These are phyloP conservation scores for Ciconia boyciana DNA, from an alignment of 2,113 vertebrate species.

Conservation along the genomic window DNA sequence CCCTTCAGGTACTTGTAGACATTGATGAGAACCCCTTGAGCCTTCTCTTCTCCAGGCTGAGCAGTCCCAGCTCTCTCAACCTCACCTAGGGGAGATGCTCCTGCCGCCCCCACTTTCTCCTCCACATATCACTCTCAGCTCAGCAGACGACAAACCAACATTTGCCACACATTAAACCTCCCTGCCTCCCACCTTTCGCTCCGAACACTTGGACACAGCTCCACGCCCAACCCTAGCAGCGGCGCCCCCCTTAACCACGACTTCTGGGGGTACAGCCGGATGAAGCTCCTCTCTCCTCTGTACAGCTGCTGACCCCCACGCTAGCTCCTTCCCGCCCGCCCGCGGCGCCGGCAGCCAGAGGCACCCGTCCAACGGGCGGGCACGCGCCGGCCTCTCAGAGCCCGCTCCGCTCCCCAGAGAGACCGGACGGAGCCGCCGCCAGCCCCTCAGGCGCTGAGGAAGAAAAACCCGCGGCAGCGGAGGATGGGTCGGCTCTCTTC, in stretches of 20 bases:
- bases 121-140: neutral
- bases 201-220: neutral
- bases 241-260: accelerated
- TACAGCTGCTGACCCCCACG: accelerated
- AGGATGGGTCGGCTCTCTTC: accelerated
- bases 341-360: neutral
- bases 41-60: neutral
- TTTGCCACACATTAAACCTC: accelerated
- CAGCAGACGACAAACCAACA: neutral
- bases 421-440: neutral
- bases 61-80: neutral
- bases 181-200: neutral
- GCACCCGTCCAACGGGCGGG: neutral
- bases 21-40: accelerated
- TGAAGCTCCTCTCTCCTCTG: accelerated
- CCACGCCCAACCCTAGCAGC: neutral
- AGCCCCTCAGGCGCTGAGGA: neutral
- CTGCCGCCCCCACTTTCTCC: neutral
- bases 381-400: no score
- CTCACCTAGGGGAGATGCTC: accelerated
- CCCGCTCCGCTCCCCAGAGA: neutral
- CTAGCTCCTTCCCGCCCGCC: neutral
- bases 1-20: neutral
- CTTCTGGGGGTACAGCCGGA: accelerated
- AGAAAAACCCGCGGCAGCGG: no score